Percentiles rank a stretch among this genome's conserved stretches.
phyloP scores from a whole-genome alignment of 2,797 vertebrate genomes.

The Coreius guichenoti region DNA sequence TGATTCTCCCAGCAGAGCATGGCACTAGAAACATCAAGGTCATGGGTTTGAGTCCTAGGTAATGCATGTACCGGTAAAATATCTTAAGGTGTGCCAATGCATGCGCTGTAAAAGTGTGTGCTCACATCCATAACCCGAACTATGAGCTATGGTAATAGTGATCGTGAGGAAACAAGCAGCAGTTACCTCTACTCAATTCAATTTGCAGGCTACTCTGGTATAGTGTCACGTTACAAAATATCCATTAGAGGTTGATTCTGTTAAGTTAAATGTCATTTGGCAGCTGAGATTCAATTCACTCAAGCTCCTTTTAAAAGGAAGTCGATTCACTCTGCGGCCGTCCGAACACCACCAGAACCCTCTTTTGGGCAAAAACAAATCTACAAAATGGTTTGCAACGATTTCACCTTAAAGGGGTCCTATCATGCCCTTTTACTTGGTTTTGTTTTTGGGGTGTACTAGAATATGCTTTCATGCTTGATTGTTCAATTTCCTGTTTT shows the following conservation, averaged over 20 bases:
- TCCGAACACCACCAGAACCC: not conserved
- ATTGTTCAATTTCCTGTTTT: too few species aligned
- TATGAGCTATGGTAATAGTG: not conserved
- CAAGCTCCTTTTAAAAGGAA: not conserved
- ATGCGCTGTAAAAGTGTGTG: not conserved
- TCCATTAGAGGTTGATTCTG: conserved; percentile 29
- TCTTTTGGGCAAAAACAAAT: conserved; percentile 3
- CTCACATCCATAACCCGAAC: not conserved
- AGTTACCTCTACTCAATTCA: not conserved
- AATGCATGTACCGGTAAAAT: not conserved
- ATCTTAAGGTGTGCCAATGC: not conserved
- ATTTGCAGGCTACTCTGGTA: conserved; percentile 19
- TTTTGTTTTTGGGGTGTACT: too few species aligned
- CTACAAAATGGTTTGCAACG: not conserved
- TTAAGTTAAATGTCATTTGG: conserved; percentile 18
- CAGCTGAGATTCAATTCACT: conserved; percentile 20
- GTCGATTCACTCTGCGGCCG: not conserved
- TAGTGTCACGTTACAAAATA: conserved; percentile 23
- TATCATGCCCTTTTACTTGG: too few species aligned
- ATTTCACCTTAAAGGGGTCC: not conserved
- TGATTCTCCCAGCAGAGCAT: not conserved
- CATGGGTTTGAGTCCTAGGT: too few species aligned
- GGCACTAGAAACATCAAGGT: not conserved
- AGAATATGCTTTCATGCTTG: too few species aligned
- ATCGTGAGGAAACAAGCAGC: not conserved